These are phyloP conservation scores for Gortyna flavago DNA, from an alignment of 2,888 invertebrate genomes.

Conservation along the genomic window DNA sequence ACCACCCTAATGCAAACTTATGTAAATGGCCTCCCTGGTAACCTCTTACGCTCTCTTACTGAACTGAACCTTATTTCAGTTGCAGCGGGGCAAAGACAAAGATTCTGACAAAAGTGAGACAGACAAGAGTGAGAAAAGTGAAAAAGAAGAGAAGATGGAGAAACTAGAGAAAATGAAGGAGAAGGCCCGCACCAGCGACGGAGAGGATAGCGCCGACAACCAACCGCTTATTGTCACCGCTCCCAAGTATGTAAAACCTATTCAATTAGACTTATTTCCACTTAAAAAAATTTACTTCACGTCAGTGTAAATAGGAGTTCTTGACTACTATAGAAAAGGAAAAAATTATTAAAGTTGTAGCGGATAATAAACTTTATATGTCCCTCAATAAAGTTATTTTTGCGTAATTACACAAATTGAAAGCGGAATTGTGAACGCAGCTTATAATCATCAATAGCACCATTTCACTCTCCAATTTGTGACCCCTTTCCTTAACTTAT, in stretches of 20 bases:
- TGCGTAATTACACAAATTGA: not conserved
- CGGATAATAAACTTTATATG: not conserved
- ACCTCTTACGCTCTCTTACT: slow-evolving; percentile 60
- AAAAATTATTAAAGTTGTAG: not conserved
- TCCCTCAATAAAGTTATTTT: not conserved
- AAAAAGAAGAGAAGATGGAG: slow-evolving; percentile 82
- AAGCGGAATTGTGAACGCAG: not conserved
- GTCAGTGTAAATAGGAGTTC: not conserved
- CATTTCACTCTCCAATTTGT: not conserved
- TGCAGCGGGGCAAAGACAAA: slow-evolving; percentile 83
- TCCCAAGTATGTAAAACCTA: slow-evolving; percentile 79
- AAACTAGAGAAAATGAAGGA: slow-evolving; percentile 82
- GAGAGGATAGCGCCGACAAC: slow-evolving; percentile 88
- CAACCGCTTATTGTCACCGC: slow-evolving; percentile 83
- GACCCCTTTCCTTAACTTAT: not conserved
- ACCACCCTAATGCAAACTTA: not conserved
- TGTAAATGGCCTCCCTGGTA: slow-evolving; percentile 15
- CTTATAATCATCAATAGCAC: not conserved
- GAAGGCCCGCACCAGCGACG: slow-evolving; percentile 83
- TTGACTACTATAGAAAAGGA: no score
- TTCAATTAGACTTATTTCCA: not conserved
- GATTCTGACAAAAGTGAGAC: slow-evolving; percentile 88
- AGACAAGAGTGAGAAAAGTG: slow-evolving; percentile 85
- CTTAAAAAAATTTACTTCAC: not conserved
- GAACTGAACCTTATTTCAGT: slow-evolving; percentile 58